Base-by-base conservation (phyloP, 2,797 vertebrate species). In the Diceros bicornis region DNA sequence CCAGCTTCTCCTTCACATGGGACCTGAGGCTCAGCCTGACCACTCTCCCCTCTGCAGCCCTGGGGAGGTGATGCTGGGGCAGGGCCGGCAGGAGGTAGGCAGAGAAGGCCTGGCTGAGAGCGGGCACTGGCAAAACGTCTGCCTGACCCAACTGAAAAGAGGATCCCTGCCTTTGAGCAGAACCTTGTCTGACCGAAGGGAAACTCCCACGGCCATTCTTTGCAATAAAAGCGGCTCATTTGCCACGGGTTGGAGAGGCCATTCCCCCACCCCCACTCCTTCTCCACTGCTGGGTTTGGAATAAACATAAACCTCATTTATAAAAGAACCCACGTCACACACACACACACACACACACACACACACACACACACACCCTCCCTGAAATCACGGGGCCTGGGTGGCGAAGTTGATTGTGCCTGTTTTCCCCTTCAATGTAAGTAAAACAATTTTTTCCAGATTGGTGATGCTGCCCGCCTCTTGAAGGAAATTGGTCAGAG, bases 291-390 rank as follows among this genome's bases (percentile, higher is more conserved):
- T 27, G 94, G 96, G 96, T 97, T 98, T 97, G 96, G 98, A 98
- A 98, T 98, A 98, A 98, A 97, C 97, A 98, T 98, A 97, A 96
- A 98, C 97, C 97, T 98, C 98, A 83, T 98, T 98, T 98, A 97
- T 98, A 96, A 97, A 98, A 90, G 74, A 96, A 61, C 6, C 91
- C 93, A 89, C 13, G 88, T 97, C 98, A 96, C 96, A 98, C 98
- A 95, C 97, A 98, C 98, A 94, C 97, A 96, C 72, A n/a, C 52
- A 95, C 97, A 98, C 98, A 94, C 97, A 96, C 72, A n/a, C 52
- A 34, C 95, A 66, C 69, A 47, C 86, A 55, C 66, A 41, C 61
- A 71, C 72, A 47, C 52, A 3, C 94, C 81, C 77, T 91, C 89
- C 59, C 89, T 23, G n/a, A 90, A 86, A 93, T 94, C 95, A 72